A percentile compares a stretch with the other conserved stretches of the same genome.
Evolutionary conservation across 2,797 vertebrate genomes (phyloP).

Genomic region (Yasuhikotakia modesta): DNA sequence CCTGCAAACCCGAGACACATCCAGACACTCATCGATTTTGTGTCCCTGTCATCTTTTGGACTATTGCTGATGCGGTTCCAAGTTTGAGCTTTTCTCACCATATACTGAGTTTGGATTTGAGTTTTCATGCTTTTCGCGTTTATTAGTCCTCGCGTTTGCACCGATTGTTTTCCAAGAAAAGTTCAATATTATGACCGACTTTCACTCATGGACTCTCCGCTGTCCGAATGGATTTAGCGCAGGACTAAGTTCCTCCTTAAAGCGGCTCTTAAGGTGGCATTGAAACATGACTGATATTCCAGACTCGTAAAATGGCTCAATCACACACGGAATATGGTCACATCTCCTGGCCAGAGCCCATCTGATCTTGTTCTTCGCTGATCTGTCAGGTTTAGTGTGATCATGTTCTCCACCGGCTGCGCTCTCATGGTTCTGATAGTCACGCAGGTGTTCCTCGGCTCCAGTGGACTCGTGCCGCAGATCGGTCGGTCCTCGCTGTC

Average conservation of each 20-base stretch:
- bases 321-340: constrained; percentile 42
- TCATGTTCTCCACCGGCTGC: constrained; percentile 94
- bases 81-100: constrained; percentile 44
- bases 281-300: constrained; percentile 25
- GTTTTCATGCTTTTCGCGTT: constrained; percentile 57
- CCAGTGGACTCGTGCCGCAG: constrained; percentile 91
- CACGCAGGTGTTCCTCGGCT: constrained; percentile 91
- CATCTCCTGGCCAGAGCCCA: constrained; percentile 43
- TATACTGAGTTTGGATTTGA: constrained; percentile 42
- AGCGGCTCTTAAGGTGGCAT: constrained; percentile 4
- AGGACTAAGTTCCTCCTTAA: constrained; percentile 14
- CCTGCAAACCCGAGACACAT: too few species aligned
- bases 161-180: not conserved
- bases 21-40: too few species aligned
- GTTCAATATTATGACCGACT: constrained; percentile 42
- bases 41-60: not conserved
- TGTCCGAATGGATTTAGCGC: constrained; percentile 27
- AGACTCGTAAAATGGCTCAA: constrained; percentile 41
- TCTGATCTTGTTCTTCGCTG: constrained; percentile 62
- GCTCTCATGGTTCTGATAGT: constrained; percentile 94
- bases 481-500: constrained; percentile 87
- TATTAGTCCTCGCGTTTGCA: not conserved
- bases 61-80: not conserved
- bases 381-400: constrained; percentile 86
- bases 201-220: not conserved